Base-by-base conservation (phyloP, 2,888 invertebrate genomes). In the Harmothoe impar region DNA sequence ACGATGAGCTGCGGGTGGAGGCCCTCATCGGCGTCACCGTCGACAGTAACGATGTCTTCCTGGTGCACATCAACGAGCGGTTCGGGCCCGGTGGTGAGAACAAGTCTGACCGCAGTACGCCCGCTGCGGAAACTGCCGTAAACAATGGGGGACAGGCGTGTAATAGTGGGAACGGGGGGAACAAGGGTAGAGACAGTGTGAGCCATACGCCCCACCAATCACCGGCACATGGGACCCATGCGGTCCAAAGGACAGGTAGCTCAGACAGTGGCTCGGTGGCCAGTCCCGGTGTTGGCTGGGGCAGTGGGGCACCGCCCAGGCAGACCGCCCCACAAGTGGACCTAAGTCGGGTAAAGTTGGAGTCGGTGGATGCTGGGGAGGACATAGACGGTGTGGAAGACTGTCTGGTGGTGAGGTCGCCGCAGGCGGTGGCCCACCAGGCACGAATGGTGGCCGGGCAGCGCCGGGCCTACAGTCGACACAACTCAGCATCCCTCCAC, bases 21-120 rank as follows among this genome's bases (percentile, higher is more conserved):
- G 91, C 91, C 17, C 85, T 91, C 29, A 77, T 91, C 17, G 91
- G 91, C 3, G 91, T 91, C 51, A 91, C 91, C 0, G 78, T 91
- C 23, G 91, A 91, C 84, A 91, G 81, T 56, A 91, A 90, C n/a
- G 91, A 91, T 33, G 91, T 91, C 51, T 91, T 91, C 52, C 78
- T 91, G 33, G 91, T 91, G 33, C 91, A 91, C 72, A 91, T 91
- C 29, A 91, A 90, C 33, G 91, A 91, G 77, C 68, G 85, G 29
- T 89, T 91, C n/a, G 89, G 89, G 51, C 35, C 86, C 17, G 89
- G 89, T 12, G 89, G 54, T 29, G 90, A 90, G 33, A 52, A 77
- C 54, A 86, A 86, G 31, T 25, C 84, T 15, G n/a, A 23, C n/a
- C 52, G 54, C 5, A 35, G 43, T 17, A n/a, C 84, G 23, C 23